Evolutionary conservation across 2,888 invertebrate species (phyloP).

Genomic region (Hirtodrosophila duncani): DNA sequence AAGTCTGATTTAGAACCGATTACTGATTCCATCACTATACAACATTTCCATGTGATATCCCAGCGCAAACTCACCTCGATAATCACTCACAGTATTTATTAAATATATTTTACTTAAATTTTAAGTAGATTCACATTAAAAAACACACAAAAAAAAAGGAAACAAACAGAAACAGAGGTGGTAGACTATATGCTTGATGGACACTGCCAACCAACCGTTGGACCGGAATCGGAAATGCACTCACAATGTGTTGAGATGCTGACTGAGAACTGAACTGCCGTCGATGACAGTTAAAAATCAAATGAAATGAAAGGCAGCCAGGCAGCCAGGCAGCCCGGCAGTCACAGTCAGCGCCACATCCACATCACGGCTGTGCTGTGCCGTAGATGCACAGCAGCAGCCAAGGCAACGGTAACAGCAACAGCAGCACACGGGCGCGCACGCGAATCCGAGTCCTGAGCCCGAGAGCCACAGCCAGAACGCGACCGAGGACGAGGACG

Average conservation of each 20-base stretch:
- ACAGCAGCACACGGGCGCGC: too few species aligned
- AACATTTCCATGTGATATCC: too few species aligned
- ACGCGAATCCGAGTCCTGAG: conserved; percentile 31
- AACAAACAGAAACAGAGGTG: neutral
- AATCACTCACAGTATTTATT: too few species aligned
- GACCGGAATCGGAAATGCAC: conserved; percentile 6
- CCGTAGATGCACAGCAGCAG: neutral
- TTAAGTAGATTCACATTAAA: too few species aligned
- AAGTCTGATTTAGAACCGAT: too few species aligned
- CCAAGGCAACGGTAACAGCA: conserved; percentile 8
- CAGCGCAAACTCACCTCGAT: too few species aligned
- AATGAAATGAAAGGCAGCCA: conserved; percentile 74
- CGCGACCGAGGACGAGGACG: conserved; percentile 16
- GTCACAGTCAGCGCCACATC: conserved; percentile 4
- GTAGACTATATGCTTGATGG: too few species aligned
- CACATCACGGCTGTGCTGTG: conserved; percentile 3
- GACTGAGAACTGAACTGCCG: conserved; percentile 55
- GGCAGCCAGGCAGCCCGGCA: conserved; percentile 9
- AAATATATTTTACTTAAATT: too few species aligned
- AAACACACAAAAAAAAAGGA: too few species aligned
- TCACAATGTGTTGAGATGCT: neutral
- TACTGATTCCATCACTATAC: too few species aligned
- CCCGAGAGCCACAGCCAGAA: conserved; percentile 27
- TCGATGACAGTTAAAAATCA: conserved; percentile 78
- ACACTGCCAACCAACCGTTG: too few species aligned